These are phyloP conservation scores for Eulemur macaco DNA, from an alignment of 2,113 vertebrate genomes.

Conservation along the genomic window DNA sequence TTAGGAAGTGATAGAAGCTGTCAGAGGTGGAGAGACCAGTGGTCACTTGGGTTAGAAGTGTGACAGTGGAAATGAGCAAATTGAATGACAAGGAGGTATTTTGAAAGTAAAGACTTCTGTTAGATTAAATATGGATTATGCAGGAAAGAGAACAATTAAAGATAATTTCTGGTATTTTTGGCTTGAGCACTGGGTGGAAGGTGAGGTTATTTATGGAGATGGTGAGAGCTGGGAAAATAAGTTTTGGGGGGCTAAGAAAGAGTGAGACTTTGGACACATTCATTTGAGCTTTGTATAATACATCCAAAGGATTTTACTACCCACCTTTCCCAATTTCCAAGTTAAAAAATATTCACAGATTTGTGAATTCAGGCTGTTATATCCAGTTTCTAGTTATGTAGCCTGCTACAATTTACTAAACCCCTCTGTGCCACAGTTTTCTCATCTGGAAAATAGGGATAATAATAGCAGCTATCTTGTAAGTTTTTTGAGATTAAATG, in stretches of 20 bases:
- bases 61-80: background rate
- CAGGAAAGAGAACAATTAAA: background rate
- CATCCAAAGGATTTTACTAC: background rate
- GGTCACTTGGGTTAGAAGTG: background rate
- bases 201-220: background rate
- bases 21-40: background rate
- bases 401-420: background rate
- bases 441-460: background rate
- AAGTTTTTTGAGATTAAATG: slow-evolving; percentile 4
- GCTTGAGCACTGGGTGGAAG: background rate
- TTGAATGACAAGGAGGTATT: background rate
- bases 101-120: background rate
- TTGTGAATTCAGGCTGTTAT: background rate
- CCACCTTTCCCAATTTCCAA: background rate
- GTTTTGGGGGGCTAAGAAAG: background rate
- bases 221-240: background rate
- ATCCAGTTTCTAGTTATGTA: background rate
- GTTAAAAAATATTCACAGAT: background rate
- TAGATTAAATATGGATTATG: background rate
- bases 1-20: background rate
- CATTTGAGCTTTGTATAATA: background rate
- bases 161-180: background rate
- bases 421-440: background rate
- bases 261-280: background rate
- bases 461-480: background rate